Conservation (phyloP, 2,113 vertebrate species). For the Dissostichus mawsoni region DNA sequence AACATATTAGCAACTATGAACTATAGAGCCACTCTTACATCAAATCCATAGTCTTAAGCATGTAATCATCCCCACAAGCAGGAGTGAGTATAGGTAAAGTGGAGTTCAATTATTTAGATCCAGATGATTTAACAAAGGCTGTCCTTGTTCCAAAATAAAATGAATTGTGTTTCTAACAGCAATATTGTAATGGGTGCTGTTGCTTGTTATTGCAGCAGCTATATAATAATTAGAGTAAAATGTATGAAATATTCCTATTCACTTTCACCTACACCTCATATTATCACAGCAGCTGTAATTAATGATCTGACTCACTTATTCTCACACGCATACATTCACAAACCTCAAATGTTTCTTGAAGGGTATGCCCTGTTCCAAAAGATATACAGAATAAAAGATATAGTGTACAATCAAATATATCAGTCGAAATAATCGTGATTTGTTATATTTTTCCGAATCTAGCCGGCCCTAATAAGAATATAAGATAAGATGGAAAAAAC, state of each 20-base stretch:
- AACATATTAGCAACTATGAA: neutral
- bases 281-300: constrained; percentile 45
- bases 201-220: neutral
- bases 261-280: constrained; percentile 5
- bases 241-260: no score
- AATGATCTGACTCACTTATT: neutral
- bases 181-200: neutral
- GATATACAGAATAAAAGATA: no score
- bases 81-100: neutral
- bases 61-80: neutral
- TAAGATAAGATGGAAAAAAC: no score
- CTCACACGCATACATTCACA: neutral
- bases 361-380: no score
- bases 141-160: neutral
- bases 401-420: no score
- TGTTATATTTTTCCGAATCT: no score
- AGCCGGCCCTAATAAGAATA: no score
- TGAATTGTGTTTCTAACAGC: constrained; percentile 18
- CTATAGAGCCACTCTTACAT: neutral
- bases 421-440: no score
- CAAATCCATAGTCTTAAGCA: neutral
- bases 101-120: neutral
- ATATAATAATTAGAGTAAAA: constrained; percentile 20
- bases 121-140: neutral
- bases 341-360: neutral